Evolutionary conservation across 2,797 vertebrate genomes (phyloP), one percentile per base, ranked within the genome.

Genomic region (Hapalemur alaotrensis): DNA sequence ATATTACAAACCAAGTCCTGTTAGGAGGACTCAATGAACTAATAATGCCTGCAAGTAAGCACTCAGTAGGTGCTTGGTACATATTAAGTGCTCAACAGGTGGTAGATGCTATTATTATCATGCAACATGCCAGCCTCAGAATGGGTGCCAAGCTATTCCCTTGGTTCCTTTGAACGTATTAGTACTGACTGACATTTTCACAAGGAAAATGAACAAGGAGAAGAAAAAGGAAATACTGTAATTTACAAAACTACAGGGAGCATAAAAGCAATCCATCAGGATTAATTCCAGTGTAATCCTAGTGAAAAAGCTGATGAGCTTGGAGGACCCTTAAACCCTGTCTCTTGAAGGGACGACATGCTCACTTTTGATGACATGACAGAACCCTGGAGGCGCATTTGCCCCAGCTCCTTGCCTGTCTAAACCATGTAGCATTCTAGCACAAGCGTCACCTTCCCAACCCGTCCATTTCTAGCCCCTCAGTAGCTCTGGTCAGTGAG

Each of bases 211-310:
- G 57, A 95, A 79, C 61, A 76, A 65, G 25, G 78, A 89, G 63
- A 76, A 81, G 17, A 91, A 69, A 95, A 69, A 79, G 22, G 63
- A 89, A 96, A 72, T 91, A 75, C 9, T 83, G 9, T 82, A 78
- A 91, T 91, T 97, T 79, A 79, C 48, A 93, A 93, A 96, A 96
- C 79, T 88, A 82, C 48, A 86, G 82, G 86, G n/a, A 94, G 32
- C 30, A 87, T 88, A 88, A 84, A 92, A 93, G 90, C 35, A 92
- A 85, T 82, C 65, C 32, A n/a, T 67, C 52, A 85, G n/a, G 67
- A 76, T 91, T 80, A 83, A 61, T 89, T 95, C 50, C 35, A 89
- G 12, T 89, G 85, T 95, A 85, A 79, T 85, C 30, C n/a, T 38
- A 83, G 22, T 92, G 43, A 95, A 85, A 76, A 92, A 76, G 7